Percentiles rank a stretch among this genome's conserved stretches.
phyloP scores from a whole-genome alignment of 2,113 vertebrate species.

The Atherinomorus stipes region DNA sequence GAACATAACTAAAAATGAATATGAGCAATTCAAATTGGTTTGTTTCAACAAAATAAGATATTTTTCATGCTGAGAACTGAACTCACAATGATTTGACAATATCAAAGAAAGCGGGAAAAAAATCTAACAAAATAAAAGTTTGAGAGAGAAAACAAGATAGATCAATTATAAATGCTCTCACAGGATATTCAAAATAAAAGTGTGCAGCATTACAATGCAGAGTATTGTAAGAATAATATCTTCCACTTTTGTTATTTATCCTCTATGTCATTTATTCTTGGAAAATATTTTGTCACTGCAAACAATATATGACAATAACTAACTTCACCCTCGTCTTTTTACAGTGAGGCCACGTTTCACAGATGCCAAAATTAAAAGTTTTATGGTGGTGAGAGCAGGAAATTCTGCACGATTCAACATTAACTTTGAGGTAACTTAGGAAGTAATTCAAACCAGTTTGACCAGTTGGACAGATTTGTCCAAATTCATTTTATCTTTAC shows the following conservation, averaged over 20 bases:
- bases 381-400: constrained; percentile 87
- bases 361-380: constrained; percentile 83
- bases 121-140: too few species aligned
- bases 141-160: too few species aligned
- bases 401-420: constrained; percentile 85
- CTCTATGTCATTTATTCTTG: not conserved
- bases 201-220: not conserved
- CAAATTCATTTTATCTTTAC: too few species aligned
- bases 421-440: constrained; percentile 86
- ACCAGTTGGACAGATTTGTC: too few species aligned
- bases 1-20: too few species aligned
- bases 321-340: constrained; percentile 22
- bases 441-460: not conserved
- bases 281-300: too few species aligned
- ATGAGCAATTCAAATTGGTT: too few species aligned
- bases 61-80: too few species aligned
- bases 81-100: too few species aligned
- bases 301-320: not conserved
- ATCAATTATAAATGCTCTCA: not conserved
- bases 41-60: too few species aligned
- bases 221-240: too few species aligned
- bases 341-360: constrained; percentile 88
- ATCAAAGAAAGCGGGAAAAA: too few species aligned
- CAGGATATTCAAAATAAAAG: not conserved
- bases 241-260: not conserved